These are phyloP conservation scores for Malthinus flaveolus DNA, from an alignment of 2,888 invertebrate genomes.

Conservation along the genomic window DNA sequence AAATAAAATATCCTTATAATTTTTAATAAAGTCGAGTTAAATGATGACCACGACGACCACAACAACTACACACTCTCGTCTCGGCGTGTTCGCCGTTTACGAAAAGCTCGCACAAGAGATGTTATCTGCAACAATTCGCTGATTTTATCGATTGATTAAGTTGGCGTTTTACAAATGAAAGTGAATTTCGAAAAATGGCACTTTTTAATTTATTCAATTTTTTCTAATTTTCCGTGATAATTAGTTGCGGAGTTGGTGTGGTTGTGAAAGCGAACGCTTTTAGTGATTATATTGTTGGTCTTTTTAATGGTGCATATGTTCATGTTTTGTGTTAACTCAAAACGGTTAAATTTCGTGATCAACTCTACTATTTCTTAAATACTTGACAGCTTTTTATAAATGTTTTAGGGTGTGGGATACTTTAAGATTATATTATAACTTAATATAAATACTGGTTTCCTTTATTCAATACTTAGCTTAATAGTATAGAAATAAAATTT, in stretches of 20 bases:
- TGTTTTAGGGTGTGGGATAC: slow-evolving; percentile 16
- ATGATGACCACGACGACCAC: slow-evolving; percentile 42
- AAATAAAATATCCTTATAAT: slow-evolving; percentile 40
- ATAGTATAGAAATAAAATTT: too few relatives aligned
- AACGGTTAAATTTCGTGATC: slow-evolving; percentile 23
- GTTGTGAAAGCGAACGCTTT: background rate
- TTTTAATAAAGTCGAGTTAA: slow-evolving; percentile 45
- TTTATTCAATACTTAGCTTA: slow-evolving; percentile 5
- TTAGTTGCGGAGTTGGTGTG: background rate
- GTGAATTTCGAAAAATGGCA: background rate
- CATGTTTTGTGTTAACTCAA: slow-evolving; percentile 6
- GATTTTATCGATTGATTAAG: slow-evolving; percentile 18
- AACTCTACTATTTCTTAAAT: slow-evolving; percentile 23
- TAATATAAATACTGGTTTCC: slow-evolving; percentile 13
- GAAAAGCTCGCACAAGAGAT: slow-evolving; percentile 11
- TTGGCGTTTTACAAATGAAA: background rate
- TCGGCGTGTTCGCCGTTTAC: slow-evolving; percentile 26
- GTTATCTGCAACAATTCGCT: slow-evolving; percentile 13
- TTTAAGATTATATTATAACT: slow-evolving; percentile 11
- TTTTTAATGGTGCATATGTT: slow-evolving; percentile 9
- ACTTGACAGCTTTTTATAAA: slow-evolving; percentile 23
- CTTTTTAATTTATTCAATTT: slow-evolving; percentile 1
- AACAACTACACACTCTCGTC: slow-evolving; percentile 40
- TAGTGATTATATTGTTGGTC: background rate
- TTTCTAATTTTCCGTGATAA: background rate